A percentile compares a stretch with the other conserved stretches of the same genome.
Evolutionary conservation across 2,797 vertebrate species (phyloP).

Genomic region (Basileuterus tristriatus): DNA sequence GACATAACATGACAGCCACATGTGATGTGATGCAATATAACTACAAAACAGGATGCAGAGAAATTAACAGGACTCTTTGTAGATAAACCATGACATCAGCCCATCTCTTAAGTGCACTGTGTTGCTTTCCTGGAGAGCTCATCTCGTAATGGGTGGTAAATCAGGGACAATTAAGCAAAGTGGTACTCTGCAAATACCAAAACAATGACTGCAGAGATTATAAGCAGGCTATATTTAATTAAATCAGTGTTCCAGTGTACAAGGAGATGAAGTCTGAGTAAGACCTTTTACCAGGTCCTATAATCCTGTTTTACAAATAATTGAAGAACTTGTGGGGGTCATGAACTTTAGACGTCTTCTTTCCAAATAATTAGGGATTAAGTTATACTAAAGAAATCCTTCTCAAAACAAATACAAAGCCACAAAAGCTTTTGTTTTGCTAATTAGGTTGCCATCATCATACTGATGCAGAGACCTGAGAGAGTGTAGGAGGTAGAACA

Average conservation of each 20-base stretch:
- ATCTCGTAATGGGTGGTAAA: background rate
- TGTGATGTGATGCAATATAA: background rate
- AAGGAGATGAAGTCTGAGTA: background rate
- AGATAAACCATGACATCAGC: accelerated
- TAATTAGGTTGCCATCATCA: background rate
- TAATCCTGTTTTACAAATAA: conserved; percentile 26
- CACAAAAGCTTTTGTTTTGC: conserved; percentile 1
- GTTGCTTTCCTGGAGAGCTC: background rate
- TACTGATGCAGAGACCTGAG: background rate
- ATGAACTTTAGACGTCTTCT: background rate
- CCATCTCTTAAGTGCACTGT: background rate
- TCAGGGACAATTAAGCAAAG: background rate
- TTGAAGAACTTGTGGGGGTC: background rate
- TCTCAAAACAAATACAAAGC: conserved; percentile 35
- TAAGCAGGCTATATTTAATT: background rate
- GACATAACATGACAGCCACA: background rate
- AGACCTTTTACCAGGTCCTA: background rate
- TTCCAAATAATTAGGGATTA: conserved; percentile 10
- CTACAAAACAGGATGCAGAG: background rate
- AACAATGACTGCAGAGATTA: background rate
- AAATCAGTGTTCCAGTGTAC: background rate
- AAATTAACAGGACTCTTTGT: background rate
- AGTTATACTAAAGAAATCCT: conserved; percentile 18
- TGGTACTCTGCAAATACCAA: background rate
- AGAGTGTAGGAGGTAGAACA: background rate